Percentiles rank a stretch among this genome's conserved stretches.
These are phyloP conservation scores for Crossocerus cetratus DNA, from an alignment of 2,888 invertebrate species.

Conservation along the genomic window DNA sequence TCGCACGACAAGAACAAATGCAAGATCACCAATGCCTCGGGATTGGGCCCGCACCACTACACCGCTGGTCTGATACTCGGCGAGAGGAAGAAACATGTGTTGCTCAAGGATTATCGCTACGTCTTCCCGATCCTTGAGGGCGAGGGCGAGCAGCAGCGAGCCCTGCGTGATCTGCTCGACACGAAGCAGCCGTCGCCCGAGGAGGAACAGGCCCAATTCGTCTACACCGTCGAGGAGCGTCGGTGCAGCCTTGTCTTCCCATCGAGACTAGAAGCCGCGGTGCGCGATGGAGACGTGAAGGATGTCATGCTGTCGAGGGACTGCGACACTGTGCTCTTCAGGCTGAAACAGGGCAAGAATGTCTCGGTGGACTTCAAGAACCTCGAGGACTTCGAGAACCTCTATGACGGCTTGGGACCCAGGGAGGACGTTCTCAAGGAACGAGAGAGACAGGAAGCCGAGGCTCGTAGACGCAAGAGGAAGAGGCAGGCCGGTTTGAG, in stretches of 20 bases:
- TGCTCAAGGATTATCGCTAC: slow-evolving; percentile 85
- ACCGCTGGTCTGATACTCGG: slow-evolving; percentile 80
- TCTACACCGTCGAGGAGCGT: slow-evolving; percentile 87
- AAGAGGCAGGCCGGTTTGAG: slow-evolving; percentile 83
- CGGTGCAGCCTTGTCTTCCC: slow-evolving; percentile 87
- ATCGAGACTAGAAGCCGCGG: slow-evolving; percentile 85
- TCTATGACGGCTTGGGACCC: slow-evolving; percentile 86
- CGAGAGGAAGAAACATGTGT: slow-evolving; percentile 83
- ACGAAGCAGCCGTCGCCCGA: slow-evolving; percentile 78
- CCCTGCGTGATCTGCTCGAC: slow-evolving; percentile 81
- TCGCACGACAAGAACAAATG: slow-evolving; percentile 79
- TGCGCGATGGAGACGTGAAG: slow-evolving; percentile 86
- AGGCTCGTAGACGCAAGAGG: slow-evolving; percentile 79
- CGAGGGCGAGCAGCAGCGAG: slow-evolving; percentile 83
- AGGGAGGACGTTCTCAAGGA: slow-evolving; percentile 82
- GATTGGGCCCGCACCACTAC: slow-evolving; percentile 81
- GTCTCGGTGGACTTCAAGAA: slow-evolving; percentile 85
- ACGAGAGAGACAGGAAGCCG: slow-evolving; percentile 80
- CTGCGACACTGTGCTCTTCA: slow-evolving; percentile 85
- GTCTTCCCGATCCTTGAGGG: slow-evolving; percentile 86
- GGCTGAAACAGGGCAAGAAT: slow-evolving; percentile 85
- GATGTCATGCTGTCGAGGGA: slow-evolving; percentile 88
- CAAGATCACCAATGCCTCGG: slow-evolving; percentile 82
- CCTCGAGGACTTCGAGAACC: slow-evolving; percentile 79
- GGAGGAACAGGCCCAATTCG: slow-evolving; percentile 81